phyloP scores from a whole-genome alignment of 2,888 invertebrate species.

The Morpho achilles region DNA sequence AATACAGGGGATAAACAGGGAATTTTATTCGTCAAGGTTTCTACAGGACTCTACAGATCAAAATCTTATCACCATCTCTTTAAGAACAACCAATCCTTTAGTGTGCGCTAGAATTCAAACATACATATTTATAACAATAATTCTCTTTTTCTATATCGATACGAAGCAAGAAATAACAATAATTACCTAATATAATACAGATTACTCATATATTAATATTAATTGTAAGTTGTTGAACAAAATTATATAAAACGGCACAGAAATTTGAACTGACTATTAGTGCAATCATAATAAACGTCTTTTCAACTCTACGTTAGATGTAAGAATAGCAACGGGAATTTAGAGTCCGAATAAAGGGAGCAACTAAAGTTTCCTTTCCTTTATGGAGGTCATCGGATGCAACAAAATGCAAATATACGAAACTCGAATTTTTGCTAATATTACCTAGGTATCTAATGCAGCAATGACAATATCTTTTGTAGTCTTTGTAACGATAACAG shows the following conservation, averaged over 20 bases:
- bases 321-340: neutral
- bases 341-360: neutral
- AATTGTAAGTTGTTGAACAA: neutral
- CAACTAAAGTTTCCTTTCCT: neutral
- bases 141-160: neutral
- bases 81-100: constrained; percentile 61
- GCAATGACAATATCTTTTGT: too few species aligned
- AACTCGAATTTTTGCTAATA: too few species aligned
- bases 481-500: too few species aligned
- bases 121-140: constrained; percentile 41
- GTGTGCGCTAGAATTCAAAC: constrained; percentile 75
- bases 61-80: constrained; percentile 68
- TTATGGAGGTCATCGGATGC: constrained; percentile 6
- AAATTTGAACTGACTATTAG: neutral
- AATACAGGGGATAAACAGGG: constrained; percentile 43
- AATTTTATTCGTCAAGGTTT: constrained; percentile 40
- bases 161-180: neutral
- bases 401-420: neutral
- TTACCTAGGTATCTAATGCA: too few species aligned
- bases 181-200: neutral
- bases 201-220: neutral
- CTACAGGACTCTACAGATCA: constrained; percentile 62
- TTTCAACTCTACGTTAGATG: constrained; percentile 2
- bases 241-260: neutral
- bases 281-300: neutral